These are phyloP conservation scores for Seriola aureovittata DNA, from an alignment of 2,113 vertebrate genomes.

Conservation along the genomic window DNA sequence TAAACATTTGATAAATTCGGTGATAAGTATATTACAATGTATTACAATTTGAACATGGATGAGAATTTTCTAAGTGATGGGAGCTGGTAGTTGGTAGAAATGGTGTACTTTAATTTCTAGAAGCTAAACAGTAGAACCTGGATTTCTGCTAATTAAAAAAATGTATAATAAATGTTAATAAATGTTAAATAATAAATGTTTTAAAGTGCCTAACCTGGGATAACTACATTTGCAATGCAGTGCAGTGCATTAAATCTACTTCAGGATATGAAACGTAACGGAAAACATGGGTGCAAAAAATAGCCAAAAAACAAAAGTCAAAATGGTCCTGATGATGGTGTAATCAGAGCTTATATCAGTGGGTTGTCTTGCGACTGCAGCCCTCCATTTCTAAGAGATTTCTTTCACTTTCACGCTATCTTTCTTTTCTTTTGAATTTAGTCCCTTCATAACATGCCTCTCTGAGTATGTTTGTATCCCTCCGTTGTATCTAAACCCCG, in stretches of 20 bases:
- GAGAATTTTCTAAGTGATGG: neutral
- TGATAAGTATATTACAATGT: too few relatives aligned
- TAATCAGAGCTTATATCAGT: too few relatives aligned
- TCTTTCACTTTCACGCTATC: neutral
- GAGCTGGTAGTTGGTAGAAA: neutral
- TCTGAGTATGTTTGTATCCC: neutral
- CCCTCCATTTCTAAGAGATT: neutral
- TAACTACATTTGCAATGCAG: too few relatives aligned
- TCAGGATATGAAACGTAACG: too few relatives aligned
- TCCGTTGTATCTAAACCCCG: constrained; percentile 35
- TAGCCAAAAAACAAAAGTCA: too few relatives aligned
- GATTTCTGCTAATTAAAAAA: neutral
- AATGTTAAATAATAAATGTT: neutral
- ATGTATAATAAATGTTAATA: too few relatives aligned
- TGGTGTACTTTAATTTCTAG: neutral
- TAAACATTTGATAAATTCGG: too few relatives aligned
- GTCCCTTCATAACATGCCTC: neutral
- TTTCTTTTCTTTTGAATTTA: neutral
- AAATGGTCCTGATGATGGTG: too few relatives aligned
- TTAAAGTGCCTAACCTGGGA: neutral
- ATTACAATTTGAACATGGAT: neutral
- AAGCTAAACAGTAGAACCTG: neutral
- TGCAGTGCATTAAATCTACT: too few relatives aligned
- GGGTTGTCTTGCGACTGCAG: neutral
- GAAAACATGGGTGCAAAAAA: too few relatives aligned